A percentile compares a stretch with the other conserved stretches of the same genome.
These are phyloP conservation scores for Graphium colonna DNA, from an alignment of 2,888 invertebrate genomes.

Conservation along the genomic window DNA sequence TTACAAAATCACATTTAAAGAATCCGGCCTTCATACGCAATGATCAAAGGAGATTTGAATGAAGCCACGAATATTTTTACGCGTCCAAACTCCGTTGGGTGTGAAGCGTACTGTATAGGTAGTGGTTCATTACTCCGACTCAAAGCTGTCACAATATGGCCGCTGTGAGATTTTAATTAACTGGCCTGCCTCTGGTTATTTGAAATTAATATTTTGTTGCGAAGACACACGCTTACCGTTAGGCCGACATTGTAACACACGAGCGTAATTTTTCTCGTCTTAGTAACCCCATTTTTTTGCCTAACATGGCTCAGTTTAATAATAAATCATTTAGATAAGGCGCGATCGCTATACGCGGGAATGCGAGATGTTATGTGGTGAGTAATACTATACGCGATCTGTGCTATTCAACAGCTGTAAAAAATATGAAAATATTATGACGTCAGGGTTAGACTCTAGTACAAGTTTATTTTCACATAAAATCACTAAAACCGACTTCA, in stretches of 20 bases:
- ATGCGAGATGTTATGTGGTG: background rate
- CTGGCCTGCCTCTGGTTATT: background rate
- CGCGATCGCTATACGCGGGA: background rate
- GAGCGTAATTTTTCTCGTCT: slow-evolving; percentile 23
- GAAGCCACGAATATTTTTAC: background rate
- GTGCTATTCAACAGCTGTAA: no score
- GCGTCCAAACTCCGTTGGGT: background rate
- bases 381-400: no score
- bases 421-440: no score
- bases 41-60: no score
- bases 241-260: slow-evolving; percentile 19
- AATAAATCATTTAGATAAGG: slow-evolving; percentile 20
- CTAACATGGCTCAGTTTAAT: slow-evolving; percentile 10
- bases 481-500: no score
- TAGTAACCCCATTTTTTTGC: slow-evolving; percentile 18
- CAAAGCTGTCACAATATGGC: background rate
- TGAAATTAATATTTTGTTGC: slow-evolving; percentile 12
- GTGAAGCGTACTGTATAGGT: background rate
- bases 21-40: no score
- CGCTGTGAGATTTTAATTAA: slow-evolving; percentile 1
- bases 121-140: background rate
- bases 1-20: no score
- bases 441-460: no score
- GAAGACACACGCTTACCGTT: slow-evolving; percentile 22
- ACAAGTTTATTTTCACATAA: no score